Base-by-base conservation (phyloP, 1,140 invertebrate species). In the Gonatopus flavifemur region DNA sequence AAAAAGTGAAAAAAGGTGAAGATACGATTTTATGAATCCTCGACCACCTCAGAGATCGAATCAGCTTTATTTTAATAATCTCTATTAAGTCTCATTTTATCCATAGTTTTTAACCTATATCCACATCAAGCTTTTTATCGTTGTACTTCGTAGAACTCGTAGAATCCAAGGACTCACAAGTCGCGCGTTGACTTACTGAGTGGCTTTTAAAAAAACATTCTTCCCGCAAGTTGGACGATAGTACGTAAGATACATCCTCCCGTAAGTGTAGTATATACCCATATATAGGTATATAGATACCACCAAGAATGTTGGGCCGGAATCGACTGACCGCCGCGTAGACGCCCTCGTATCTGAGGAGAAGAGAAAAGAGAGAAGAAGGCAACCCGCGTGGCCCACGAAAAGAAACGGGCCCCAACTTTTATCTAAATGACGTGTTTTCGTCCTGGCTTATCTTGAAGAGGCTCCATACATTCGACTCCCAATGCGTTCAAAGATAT, bases 381-480 rank as follows among this genome's bases (percentile, higher is more conserved):
- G n/a, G n/a, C n/a, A 15, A 43, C 49, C 43, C 33, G 51, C 40
- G 52, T n/a, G n/a, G n/a, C n/a, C 55, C 45, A 52, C 49, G 55
- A 57, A 36, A 6, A 40, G 45, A 39, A 39, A 51, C 39, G 53
- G 52, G 41, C 35, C 53, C 25, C 32, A 13, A 33, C 41, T 50
- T 61, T 70, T 70, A 73, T 73, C 70, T 71, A 71, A 71, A 73
- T 69, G 54, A 70, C 66, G 69, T 71, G 69, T 70, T 71, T 64
- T 69, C 57, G 59, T 64, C 47, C 49, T 55, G 31, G 12, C 41
- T 70, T 70, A 70, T 70, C 67, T 70, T 67, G 56, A 67, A 69
- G 58, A 66, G 66, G 46, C 51, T 55, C 60, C 49, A 48, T 57
- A 62, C 54, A 47, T 47, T 53, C 48, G 49, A 60, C 64, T 61